Evolutionary conservation across 2,113 vertebrate species (phyloP), one percentile per base, ranked within the genome.

Genomic region (Alligator mississippiensis): DNA sequence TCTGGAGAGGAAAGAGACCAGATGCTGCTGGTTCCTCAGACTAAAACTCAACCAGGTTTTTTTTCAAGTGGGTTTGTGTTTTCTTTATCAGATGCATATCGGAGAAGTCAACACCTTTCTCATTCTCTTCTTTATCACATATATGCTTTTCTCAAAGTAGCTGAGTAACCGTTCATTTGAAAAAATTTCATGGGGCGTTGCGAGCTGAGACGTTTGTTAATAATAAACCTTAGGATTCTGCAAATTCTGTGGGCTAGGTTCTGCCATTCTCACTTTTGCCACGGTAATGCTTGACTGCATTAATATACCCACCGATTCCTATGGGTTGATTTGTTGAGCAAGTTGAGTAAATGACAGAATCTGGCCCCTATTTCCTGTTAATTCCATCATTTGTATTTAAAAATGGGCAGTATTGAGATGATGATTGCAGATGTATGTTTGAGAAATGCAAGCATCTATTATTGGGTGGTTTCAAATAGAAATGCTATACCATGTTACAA

Each of bases 41-140:
- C 75, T 96, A 82, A 88, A 85, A 77, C 92, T 55, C 77, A 94
- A 91, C 82, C 92, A 79, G 77, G 76, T 38, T 63, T 90, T 91
- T 77, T 90, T 88, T 86, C 5, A 62, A 27, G 85, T 55, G 0
- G 34, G 77, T 92, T 95, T 94, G 94, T 93, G 93, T 97, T 96
- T 93, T 77, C 88, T 91, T 95, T 96, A 97, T 97, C 96, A 90
- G 82, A 66, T 83, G 58, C 24, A 16, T 90, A 80, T 96, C 95
- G 91, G 91, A 82, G 92, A 94, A 87, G 92, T 97, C 97, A 97
- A 63, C 90, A 89, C 92, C 77, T 92, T 87, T 87, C 95, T 93
- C 92, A 80, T 84, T 91, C 87, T 89, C 21, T 86, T 4, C 83
- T 86, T 97, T 97, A 97, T 97, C 97, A 87, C 59, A 15, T 90